A percentile compares a stretch with the other conserved stretches of the same genome.
phyloP scores from a whole-genome alignment of 2,888 invertebrate species.

The Dasypogon diadema region DNA sequence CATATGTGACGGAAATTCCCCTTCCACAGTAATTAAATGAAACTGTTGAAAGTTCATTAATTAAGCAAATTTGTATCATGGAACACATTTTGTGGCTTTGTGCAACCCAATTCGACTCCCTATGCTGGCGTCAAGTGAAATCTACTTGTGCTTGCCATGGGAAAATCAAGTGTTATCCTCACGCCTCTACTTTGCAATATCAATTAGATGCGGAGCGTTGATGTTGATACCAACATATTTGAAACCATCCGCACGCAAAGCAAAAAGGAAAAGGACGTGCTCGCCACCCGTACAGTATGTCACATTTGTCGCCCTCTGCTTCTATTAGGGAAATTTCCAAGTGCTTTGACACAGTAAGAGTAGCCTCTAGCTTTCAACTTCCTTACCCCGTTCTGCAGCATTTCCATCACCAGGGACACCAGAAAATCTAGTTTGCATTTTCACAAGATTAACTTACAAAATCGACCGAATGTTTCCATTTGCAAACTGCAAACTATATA shows the following conservation, averaged over 20 bases:
- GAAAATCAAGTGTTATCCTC: neutral
- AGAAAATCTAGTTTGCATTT: conserved; percentile 18
- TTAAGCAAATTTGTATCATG: conserved; percentile 35
- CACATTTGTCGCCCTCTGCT: neutral
- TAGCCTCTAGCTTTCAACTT: too few relatives aligned
- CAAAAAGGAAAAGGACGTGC: neutral
- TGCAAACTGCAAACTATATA: neutral
- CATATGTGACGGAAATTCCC: neutral
- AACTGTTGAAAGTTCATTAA: conserved; percentile 41
- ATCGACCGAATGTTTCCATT: neutral
- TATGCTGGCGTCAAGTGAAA: too few relatives aligned
- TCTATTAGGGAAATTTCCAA: conserved; percentile 12
- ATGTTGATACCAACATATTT: neutral
- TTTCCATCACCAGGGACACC: too few relatives aligned
- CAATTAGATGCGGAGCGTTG: conserved; percentile 7
- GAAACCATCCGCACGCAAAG: neutral
- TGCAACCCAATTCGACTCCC: neutral
- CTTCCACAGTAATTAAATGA: conserved; percentile 1
- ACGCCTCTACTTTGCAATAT: neutral
- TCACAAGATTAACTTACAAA: conserved; percentile 18
- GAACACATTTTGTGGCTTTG: neutral
- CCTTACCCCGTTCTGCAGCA: too few relatives aligned
- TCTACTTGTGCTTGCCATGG: neutral
- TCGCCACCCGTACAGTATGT: neutral
- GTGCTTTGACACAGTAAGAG: neutral